phyloP scores from a whole-genome alignment of 1,140 invertebrate genomes.

The Diuraphis noxia region DNA sequence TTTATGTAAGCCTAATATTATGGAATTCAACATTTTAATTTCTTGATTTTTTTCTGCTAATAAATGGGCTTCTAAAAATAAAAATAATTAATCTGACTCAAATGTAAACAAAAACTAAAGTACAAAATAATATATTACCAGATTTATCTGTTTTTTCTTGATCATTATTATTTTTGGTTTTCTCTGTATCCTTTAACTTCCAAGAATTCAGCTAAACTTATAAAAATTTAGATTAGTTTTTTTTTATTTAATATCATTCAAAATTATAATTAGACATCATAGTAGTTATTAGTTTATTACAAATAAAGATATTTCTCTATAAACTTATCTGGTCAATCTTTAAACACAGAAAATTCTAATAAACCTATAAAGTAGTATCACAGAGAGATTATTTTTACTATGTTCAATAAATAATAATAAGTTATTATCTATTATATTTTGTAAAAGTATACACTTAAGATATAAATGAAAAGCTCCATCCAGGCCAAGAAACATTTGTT shows the following conservation, averaged over 20 bases:
- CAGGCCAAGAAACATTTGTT: too few species aligned
- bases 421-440: neutral
- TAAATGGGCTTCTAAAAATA: neutral
- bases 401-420: neutral
- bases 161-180: neutral
- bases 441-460: neutral
- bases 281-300: too few species aligned
- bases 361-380: neutral
- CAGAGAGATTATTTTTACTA: neutral
- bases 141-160: slow-evolving; percentile 20
- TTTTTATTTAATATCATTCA: neutral
- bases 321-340: too few species aligned
- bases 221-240: neutral
- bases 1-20: slow-evolving; percentile 42
- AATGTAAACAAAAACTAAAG: neutral
- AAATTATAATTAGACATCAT: too few species aligned
- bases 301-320: too few species aligned
- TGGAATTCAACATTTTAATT: slow-evolving; percentile 44
- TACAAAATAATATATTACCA: neutral
- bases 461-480: too few species aligned
- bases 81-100: neutral
- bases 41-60: slow-evolving; percentile 49
- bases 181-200: slow-evolving; percentile 35
- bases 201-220: slow-evolving; percentile 35
- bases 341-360: too few species aligned